These are phyloP conservation scores for Cynopterus sphinx DNA, from an alignment of 2,797 vertebrate genomes.

Conservation along the genomic window DNA sequence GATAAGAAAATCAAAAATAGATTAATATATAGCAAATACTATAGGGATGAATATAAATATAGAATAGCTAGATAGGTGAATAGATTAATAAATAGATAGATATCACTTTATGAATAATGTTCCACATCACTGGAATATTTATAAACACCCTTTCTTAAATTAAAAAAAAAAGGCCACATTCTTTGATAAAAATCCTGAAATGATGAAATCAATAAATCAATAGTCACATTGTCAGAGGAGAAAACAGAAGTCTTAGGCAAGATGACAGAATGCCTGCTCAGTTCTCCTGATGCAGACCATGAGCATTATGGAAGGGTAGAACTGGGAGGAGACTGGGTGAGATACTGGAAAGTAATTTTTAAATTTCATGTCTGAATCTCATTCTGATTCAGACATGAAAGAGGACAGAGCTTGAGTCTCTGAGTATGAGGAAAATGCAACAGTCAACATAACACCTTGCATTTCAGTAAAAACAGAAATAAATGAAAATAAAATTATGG, in stretches of 20 bases:
- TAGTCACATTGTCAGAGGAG: background rate
- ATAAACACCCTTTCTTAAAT: background rate
- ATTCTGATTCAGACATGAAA: background rate
- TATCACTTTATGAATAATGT: background rate
- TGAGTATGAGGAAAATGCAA: background rate
- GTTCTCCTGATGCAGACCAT: fast-evolving
- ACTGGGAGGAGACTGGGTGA: background rate
- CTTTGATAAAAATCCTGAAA: background rate
- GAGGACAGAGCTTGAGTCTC: background rate
- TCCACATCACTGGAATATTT: background rate
- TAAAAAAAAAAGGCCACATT: background rate
- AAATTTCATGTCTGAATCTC: background rate
- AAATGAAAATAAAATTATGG: background rate
- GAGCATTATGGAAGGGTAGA: background rate
- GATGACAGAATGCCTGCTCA: background rate
- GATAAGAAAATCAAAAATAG: background rate
- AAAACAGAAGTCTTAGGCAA: background rate
- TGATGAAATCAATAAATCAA: background rate
- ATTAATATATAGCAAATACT: background rate
- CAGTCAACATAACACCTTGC: background rate
- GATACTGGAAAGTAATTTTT: background rate
- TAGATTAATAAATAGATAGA: background rate
- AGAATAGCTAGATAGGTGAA: background rate
- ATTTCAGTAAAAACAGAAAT: background rate
- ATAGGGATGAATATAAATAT: background rate